Percentiles rank a stretch among this genome's conserved stretches.
Evolutionary conservation across 2,797 vertebrate species (phyloP).

Genomic region (Rhinoraja longicauda): DNA sequence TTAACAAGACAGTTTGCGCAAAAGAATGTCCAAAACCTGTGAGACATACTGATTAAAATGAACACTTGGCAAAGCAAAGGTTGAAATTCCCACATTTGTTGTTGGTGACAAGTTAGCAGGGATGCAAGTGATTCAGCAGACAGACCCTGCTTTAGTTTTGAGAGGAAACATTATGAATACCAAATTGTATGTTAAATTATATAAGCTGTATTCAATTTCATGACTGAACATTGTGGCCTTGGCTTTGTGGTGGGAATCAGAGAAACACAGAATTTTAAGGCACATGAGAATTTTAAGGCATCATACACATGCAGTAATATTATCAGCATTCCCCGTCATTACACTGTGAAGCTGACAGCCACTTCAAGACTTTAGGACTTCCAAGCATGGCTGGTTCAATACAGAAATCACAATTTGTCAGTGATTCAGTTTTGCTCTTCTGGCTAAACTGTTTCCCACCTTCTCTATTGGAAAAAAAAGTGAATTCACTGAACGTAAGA

Average conservation of each 20-base stretch:
- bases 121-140: background rate
- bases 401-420: too few relatives aligned
- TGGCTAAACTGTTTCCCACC: too few relatives aligned
- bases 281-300: background rate
- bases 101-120: background rate
- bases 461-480: too few relatives aligned
- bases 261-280: background rate
- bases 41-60: background rate
- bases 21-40: background rate
- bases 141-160: background rate
- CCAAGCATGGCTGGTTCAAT: too few relatives aligned
- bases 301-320: too few relatives aligned
- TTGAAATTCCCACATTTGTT: conserved; percentile 6
- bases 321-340: too few relatives aligned
- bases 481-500: too few relatives aligned
- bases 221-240: background rate
- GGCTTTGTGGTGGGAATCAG: background rate
- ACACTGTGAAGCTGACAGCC: too few relatives aligned
- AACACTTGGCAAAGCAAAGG: background rate
- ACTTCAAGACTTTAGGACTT: too few relatives aligned
- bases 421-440: too few relatives aligned
- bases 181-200: background rate
- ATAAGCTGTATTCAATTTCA: background rate
- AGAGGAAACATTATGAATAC: background rate
- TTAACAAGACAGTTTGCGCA: background rate